phyloP scores from a whole-genome alignment of 64 coral and sea anemone genomes.

The Porites australiensis region DNA sequence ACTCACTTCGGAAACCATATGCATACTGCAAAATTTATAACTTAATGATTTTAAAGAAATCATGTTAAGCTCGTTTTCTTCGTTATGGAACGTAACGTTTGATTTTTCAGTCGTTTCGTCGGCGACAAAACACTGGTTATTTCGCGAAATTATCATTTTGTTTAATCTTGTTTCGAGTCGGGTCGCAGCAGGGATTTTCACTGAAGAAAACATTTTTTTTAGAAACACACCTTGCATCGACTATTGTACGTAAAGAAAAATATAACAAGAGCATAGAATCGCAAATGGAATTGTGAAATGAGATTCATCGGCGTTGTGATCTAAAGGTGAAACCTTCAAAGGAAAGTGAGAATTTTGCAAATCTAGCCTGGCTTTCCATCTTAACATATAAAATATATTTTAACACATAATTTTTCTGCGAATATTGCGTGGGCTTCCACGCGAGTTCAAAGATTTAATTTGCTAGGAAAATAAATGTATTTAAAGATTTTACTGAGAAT shows the following conservation, averaged over 20 bases:
- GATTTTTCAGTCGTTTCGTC: background rate
- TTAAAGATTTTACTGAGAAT: background rate
- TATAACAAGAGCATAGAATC: background rate
- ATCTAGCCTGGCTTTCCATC: no score
- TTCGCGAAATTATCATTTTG: background rate
- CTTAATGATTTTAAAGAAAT: background rate
- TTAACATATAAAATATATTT: no score
- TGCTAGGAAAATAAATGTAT: slow-evolving; percentile 16
- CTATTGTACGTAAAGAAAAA: background rate
- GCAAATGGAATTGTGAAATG: background rate
- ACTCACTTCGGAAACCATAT: background rate
- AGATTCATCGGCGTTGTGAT: background rate
- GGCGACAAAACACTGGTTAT: background rate
- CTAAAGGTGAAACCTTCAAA: background rate
- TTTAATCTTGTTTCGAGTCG: background rate
- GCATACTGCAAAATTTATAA: background rate
- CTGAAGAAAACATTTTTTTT: slow-evolving; percentile 30
- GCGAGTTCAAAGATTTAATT: slow-evolving; percentile 49
- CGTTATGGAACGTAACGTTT: no score
- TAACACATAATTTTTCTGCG: background rate
- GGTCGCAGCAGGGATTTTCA: background rate
- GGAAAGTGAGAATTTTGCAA: no score
- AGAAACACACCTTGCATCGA: background rate
- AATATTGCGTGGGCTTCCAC: slow-evolving; percentile 7
- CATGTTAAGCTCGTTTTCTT: background rate